Evolutionary conservation across 2,888 invertebrate species (phyloP).

Genomic region (Agrenia bidenticulata): DNA sequence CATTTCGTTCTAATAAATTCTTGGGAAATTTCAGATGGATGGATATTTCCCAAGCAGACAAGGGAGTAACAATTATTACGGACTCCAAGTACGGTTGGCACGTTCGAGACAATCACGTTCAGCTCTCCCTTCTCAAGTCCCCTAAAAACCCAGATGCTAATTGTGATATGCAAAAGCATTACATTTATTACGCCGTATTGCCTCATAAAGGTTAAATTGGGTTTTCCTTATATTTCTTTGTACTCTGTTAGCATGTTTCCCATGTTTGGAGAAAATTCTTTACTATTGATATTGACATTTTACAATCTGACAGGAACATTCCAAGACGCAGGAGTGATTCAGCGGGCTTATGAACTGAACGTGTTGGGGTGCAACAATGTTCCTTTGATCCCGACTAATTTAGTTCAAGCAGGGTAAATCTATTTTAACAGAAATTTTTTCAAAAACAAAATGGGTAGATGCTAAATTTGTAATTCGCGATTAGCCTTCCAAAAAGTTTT

Average conservation of each 20-base stretch:
- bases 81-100: slow-evolving; percentile 60
- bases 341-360: slow-evolving; percentile 57
- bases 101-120: slow-evolving; percentile 56
- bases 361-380: slow-evolving; percentile 53
- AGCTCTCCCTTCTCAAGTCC: slow-evolving; percentile 58
- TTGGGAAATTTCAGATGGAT: slow-evolving; percentile 57
- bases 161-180: slow-evolving; percentile 59
- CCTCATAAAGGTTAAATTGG: slow-evolving; percentile 58
- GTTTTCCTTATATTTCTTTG: not conserved
- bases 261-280: not conserved
- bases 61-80: slow-evolving; percentile 59
- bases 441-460: too few relatives aligned
- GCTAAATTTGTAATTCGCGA: too few relatives aligned
- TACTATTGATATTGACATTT: too few relatives aligned
- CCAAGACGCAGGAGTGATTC: slow-evolving; percentile 57
- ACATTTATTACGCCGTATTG: slow-evolving; percentile 59
- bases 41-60: slow-evolving; percentile 58
- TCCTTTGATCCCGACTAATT: slow-evolving; percentile 24
- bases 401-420: not conserved
- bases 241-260: not conserved
- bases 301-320: slow-evolving; percentile 32
- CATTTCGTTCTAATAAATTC: too few relatives aligned
- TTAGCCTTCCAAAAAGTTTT: slow-evolving; percentile 38
- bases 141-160: slow-evolving; percentile 59
- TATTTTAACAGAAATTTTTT: too few relatives aligned